These are phyloP conservation scores for Charaxes varanes DNA, from an alignment of 1,140 invertebrate species.

Conservation along the genomic window DNA sequence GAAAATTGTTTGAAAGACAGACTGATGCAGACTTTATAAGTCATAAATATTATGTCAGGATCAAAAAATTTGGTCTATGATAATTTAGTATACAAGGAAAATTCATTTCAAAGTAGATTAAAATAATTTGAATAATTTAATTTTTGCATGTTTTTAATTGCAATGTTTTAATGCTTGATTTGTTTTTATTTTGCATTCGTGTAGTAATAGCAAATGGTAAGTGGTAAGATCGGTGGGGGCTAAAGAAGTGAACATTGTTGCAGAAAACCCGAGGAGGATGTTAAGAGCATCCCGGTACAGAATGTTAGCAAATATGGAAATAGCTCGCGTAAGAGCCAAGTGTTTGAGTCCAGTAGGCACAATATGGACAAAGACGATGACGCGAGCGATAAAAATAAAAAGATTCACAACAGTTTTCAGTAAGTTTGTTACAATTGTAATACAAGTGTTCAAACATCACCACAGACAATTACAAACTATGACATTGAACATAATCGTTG, in stretches of 20 bases:
- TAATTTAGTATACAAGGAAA: too few species aligned
- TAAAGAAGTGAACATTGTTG: constrained; percentile 47
- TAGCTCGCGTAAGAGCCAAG: constrained; percentile 67
- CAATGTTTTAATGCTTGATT: constrained; percentile 6
- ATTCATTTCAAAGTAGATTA: too few species aligned
- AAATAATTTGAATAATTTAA: too few species aligned
- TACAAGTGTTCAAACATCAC: neutral
- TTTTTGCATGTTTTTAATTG: too few species aligned
- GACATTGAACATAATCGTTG: too few species aligned
- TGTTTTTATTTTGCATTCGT: constrained; percentile 7
- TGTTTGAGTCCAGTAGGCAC: constrained; percentile 63
- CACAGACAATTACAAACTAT: too few species aligned
- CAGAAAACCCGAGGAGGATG: constrained; percentile 69
- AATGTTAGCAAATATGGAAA: constrained; percentile 61
- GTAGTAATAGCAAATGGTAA: constrained; percentile 7
- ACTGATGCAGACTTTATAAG: too few species aligned
- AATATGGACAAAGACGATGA: constrained; percentile 63
- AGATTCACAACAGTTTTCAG: constrained; percentile 47
- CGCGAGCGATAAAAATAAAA: constrained; percentile 62
- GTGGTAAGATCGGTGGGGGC: constrained; percentile 15
- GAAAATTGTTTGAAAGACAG: too few species aligned
- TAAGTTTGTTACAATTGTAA: constrained; percentile 36
- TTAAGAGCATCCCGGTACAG: constrained; percentile 62
- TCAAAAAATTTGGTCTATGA: too few species aligned
- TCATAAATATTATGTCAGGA: too few species aligned